phyloP scores from a whole-genome alignment of 1,140 invertebrate genomes.

The Papilio helenus region DNA sequence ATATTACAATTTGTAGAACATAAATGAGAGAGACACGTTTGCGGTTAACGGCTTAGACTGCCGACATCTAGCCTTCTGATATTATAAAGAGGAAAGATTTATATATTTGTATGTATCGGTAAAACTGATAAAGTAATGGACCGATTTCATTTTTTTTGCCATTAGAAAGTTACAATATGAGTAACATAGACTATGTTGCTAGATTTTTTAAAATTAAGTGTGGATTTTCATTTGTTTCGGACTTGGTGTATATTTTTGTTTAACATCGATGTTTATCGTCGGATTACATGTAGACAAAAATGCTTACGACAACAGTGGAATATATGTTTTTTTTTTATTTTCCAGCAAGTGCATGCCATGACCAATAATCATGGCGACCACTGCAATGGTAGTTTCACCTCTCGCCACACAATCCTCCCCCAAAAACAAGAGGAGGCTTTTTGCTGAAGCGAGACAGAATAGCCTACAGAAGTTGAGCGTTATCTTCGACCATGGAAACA shows the following conservation, averaged over 20 bases:
- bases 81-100: too few relatives aligned
- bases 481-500: conserved; percentile 76
- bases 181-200: too few relatives aligned
- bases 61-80: not conserved
- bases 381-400: conserved; percentile 77
- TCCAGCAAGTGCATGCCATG: conserved; percentile 45
- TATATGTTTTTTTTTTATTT: not conserved
- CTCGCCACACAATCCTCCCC: conserved; percentile 68
- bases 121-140: too few relatives aligned
- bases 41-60: not conserved
- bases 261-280: too few relatives aligned
- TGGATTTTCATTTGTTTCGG: too few relatives aligned
- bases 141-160: too few relatives aligned
- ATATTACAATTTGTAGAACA: not conserved
- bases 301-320: not conserved
- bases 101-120: too few relatives aligned
- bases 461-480: conserved; percentile 76
- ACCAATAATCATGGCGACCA: conserved; percentile 64
- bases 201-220: too few relatives aligned
- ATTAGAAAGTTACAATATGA: too few relatives aligned
- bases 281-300: not conserved
- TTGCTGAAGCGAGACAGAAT: conserved; percentile 74
- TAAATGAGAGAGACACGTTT: conserved; percentile 1
- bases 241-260: too few relatives aligned
- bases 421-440: conserved; percentile 70